Percentiles rank a stretch among this genome's conserved stretches.
Conservation (phyloP, 1,140 invertebrate species). For the Drosophila varians region DNA sequence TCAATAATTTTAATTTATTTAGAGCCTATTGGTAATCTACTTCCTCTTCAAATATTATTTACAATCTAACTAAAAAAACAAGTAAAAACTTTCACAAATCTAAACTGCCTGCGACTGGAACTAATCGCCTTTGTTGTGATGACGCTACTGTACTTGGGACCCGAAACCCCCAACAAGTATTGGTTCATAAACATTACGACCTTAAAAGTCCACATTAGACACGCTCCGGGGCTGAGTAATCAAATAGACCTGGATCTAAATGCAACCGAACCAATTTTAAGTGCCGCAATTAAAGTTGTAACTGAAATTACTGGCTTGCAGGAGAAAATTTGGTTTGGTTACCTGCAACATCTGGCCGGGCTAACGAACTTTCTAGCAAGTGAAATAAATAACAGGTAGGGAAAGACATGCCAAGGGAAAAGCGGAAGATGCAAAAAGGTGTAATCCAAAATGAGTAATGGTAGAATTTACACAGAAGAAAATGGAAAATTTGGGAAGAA, state of each 20-base stretch:
- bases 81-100: constrained; percentile 27
- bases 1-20: neutral
- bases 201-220: constrained; percentile 38
- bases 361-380: constrained; percentile 38
- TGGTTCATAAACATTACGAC: neutral
- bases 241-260: constrained; percentile 22
- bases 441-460: neutral
- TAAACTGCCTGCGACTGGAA: too few relatives aligned
- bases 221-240: constrained; percentile 30
- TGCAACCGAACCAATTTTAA: constrained; percentile 26
- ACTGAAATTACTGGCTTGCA: constrained; percentile 27
- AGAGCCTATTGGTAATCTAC: too few relatives aligned
- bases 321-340: constrained; percentile 12
- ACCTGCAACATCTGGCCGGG: constrained; percentile 20
- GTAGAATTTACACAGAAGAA: neutral
- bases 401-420: neutral
- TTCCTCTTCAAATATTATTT: too few relatives aligned
- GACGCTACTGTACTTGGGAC: constrained; percentile 28
- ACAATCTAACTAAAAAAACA: neutral
- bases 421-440: constrained; percentile 15
- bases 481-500: neutral
- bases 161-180: constrained; percentile 4
- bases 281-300: constrained; percentile 46
- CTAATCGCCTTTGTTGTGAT: constrained; percentile 16
- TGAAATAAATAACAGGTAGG: constrained; percentile 22